Conservation (phyloP, 2,888 invertebrate genomes). For the Drosophila borborema region DNA sequence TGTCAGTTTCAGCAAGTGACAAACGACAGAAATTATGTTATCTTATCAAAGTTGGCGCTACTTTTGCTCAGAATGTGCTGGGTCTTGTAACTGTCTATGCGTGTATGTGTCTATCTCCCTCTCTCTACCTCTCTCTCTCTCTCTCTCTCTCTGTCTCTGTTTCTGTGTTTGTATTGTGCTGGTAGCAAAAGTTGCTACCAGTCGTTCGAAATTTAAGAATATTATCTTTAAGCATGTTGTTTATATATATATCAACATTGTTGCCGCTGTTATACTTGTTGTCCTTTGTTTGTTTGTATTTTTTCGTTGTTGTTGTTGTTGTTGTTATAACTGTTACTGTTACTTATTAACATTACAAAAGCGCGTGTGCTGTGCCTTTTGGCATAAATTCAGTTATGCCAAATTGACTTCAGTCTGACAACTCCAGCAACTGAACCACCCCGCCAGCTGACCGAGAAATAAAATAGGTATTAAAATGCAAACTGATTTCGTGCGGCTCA, state of each 20-base stretch:
- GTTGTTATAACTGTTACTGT: conserved; percentile 34
- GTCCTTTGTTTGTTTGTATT: conserved; percentile 13
- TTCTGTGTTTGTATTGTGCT: conserved; percentile 37
- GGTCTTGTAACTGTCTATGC: conserved; percentile 10
- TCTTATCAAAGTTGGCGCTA: conserved; percentile 78
- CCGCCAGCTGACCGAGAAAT: not conserved
- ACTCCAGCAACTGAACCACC: not conserved
- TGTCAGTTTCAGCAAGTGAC: conserved; percentile 82
- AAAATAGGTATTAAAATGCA: conserved; percentile 69
- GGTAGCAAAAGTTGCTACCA: conserved; percentile 44
- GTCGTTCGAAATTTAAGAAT: conserved; percentile 66
- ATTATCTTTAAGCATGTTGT: conserved; percentile 67
- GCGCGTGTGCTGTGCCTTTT: conserved; percentile 65
- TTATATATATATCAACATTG: conserved; percentile 28
- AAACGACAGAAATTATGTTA: conserved; percentile 82
- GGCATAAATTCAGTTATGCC: conserved; percentile 69
- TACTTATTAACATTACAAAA: conserved; percentile 78
- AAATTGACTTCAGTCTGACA: conserved; percentile 69
- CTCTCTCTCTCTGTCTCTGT: not conserved
- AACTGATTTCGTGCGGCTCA: conserved; percentile 31
- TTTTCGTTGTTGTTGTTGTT: conserved; percentile 36
- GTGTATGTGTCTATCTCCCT: not conserved
- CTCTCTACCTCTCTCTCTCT: not conserved
- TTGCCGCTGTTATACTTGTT: conserved; percentile 30
- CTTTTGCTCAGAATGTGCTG: conserved; percentile 54